phyloP scores from a whole-genome alignment of 2,113 vertebrate species.

The Coreoperca whiteheadi region DNA sequence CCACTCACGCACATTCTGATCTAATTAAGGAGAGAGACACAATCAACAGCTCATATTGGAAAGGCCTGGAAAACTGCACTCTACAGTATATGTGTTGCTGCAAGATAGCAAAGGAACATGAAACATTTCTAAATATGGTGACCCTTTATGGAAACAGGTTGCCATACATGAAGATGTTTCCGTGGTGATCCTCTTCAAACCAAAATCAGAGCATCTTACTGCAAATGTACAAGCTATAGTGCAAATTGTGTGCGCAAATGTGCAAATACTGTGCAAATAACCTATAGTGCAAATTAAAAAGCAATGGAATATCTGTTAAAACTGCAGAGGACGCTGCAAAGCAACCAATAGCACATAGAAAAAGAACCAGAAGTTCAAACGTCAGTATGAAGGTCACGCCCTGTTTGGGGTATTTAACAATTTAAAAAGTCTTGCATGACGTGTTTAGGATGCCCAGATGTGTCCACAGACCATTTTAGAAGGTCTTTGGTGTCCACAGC shows the following conservation, averaged over 20 bases:
- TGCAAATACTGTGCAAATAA: no score
- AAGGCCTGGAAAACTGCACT: slow-evolving; percentile 11
- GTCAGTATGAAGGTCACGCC: slow-evolving; percentile 1
- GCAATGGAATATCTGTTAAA: background rate
- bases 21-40: slow-evolving; percentile 37
- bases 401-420: slow-evolving; percentile 14
- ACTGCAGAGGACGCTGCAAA: background rate
- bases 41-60: background rate
- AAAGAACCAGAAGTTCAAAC: slow-evolving; percentile 16
- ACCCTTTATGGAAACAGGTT: slow-evolving; percentile 27
- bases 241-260: no score
- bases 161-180: slow-evolving; percentile 3
- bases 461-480: background rate
- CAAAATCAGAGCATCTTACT: background rate
- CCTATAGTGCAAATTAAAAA: background rate
- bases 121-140: background rate
- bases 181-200: background rate
- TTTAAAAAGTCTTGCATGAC: slow-evolving; percentile 13
- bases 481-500: background rate
- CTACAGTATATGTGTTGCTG: background rate
- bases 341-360: background rate
- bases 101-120: background rate
- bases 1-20: slow-evolving; percentile 44
- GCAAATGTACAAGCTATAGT: background rate
- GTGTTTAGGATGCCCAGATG: slow-evolving; percentile 14